Percentiles rank a stretch among this genome's conserved stretches.
Evolutionary conservation across 2,888 invertebrate species (phyloP).

Genomic region (Hetaerina titia): DNA sequence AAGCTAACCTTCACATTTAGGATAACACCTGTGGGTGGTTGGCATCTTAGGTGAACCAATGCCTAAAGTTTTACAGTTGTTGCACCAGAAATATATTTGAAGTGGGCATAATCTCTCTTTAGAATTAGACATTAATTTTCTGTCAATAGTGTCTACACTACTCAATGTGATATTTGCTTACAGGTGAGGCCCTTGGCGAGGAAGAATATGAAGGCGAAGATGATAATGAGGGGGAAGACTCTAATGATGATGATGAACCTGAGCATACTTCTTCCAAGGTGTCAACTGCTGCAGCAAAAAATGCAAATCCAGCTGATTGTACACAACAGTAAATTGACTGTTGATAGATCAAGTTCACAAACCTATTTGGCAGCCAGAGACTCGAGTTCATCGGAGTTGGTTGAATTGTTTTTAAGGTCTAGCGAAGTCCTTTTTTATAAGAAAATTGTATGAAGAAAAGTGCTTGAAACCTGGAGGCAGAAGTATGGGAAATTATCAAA

Average conservation of each 20-base stretch:
- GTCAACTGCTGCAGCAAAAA: background rate
- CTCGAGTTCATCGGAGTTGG: constrained; percentile 59
- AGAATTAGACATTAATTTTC: no score
- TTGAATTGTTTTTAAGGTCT: constrained; percentile 55
- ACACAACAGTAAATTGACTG: constrained; percentile 83
- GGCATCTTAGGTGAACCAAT: no score
- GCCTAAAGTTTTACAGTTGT: no score
- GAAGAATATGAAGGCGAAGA: constrained; percentile 68
- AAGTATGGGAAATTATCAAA: constrained; percentile 48
- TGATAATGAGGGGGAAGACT: constrained; percentile 60
- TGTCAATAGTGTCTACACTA: no score
- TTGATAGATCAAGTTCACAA: background rate
- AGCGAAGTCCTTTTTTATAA: constrained; percentile 55
- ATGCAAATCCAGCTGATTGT: constrained; percentile 82
- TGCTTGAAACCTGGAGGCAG: constrained; percentile 54
- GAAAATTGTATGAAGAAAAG: constrained; percentile 63
- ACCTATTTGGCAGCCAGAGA: constrained; percentile 48
- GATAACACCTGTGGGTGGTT: no score
- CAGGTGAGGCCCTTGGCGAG: constrained; percentile 67
- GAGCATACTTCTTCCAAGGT: constrained; percentile 39
- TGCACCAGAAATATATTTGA: no score
- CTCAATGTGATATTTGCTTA: background rate
- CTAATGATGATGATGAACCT: constrained; percentile 60
- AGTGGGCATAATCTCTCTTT: no score
- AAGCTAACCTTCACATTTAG: no score